Evolutionary conservation across 1,140 invertebrate species (phyloP).

Genomic region (Zaprionus kolodkinae): DNA sequence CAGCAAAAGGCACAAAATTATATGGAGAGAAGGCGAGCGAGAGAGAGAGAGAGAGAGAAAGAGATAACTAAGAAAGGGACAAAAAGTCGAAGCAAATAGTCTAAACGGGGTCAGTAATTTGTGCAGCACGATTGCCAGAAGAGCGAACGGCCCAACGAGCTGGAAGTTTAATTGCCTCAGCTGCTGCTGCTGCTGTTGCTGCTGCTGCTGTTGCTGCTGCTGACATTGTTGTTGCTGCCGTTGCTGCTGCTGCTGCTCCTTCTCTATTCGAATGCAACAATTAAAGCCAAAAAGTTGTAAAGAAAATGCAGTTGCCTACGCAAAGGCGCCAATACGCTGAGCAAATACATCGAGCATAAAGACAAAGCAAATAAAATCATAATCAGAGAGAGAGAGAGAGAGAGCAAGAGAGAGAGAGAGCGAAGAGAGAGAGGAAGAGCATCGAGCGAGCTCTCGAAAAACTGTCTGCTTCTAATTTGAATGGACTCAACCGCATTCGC

Average conservation of each 20-base stretch:
- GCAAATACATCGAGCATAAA: slow-evolving; percentile 64
- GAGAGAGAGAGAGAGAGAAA: not conserved
- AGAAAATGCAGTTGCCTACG: slow-evolving; percentile 74
- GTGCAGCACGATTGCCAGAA: slow-evolving; percentile 68
- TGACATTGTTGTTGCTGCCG: not conserved
- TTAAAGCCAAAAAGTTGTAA: slow-evolving; percentile 74
- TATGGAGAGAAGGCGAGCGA: slow-evolving; percentile 16
- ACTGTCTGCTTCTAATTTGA: slow-evolving; percentile 80
- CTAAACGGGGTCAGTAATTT: slow-evolving; percentile 77
- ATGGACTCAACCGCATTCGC: slow-evolving; percentile 83
- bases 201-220: slow-evolving; percentile 25
- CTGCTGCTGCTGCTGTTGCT: slow-evolving; percentile 23
- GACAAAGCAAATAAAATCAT: slow-evolving; percentile 18
- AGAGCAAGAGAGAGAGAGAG: too few relatives aligned
- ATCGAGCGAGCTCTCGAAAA: slow-evolving; percentile 35
- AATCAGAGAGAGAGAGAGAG: not conserved
- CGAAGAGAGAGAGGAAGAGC: slow-evolving; percentile 1
- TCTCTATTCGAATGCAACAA: slow-evolving; percentile 65
- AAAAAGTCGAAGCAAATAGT: slow-evolving; percentile 20
- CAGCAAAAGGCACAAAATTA: slow-evolving; percentile 23
- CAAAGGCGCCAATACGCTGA: slow-evolving; percentile 65
- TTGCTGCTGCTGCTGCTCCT: not conserved
- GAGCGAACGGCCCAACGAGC: slow-evolving; percentile 54
- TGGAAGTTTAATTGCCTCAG: slow-evolving; percentile 75
- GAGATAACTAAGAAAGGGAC: slow-evolving; percentile 33